Evolutionary conservation across 2,797 vertebrate genomes (phyloP).

Genomic region (Erpetoichthys calabaricus): DNA sequence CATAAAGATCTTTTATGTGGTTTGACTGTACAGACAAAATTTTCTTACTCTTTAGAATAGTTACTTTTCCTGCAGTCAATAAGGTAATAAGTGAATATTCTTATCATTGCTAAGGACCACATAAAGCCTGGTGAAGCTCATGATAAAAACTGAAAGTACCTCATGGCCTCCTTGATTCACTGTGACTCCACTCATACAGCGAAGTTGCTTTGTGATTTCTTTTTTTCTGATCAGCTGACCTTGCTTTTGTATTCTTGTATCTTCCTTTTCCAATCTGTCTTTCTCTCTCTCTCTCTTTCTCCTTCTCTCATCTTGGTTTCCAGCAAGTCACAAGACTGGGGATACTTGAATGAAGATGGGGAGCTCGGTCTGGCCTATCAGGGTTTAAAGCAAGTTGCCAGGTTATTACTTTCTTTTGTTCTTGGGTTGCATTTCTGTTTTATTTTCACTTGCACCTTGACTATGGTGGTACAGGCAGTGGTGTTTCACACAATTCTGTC

Average conservation of each 20-base stretch:
- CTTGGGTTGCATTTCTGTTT: conserved; percentile 5
- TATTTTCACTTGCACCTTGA: background rate
- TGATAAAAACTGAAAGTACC: background rate
- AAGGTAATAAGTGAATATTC: too few species aligned
- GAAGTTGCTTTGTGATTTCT: background rate
- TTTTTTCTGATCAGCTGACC: background rate
- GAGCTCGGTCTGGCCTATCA: conserved; percentile 85
- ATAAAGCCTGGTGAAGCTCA: too few species aligned
- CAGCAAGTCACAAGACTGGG: conserved; percentile 78
- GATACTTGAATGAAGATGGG: conserved; percentile 81
- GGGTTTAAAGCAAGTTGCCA: conserved; percentile 88
- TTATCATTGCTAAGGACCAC: too few species aligned
- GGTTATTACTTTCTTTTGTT: conserved; percentile 44
- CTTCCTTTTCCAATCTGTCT: conserved; percentile 1
- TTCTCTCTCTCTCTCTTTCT: conserved; percentile 8
- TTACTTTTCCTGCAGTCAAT: too few species aligned
- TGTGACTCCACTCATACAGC: background rate
- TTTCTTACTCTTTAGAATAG: too few species aligned
- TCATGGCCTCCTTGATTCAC: background rate
- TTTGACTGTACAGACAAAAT: too few species aligned
- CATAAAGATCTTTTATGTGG: too few species aligned
- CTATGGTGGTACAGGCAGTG: too few species aligned
- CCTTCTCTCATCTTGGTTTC: conserved; percentile 32
- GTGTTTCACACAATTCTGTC: too few species aligned
- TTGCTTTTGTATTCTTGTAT: too few species aligned